These are phyloP conservation scores for Acronicta alni DNA, from an alignment of 2,888 invertebrate genomes.

Conservation along the genomic window DNA sequence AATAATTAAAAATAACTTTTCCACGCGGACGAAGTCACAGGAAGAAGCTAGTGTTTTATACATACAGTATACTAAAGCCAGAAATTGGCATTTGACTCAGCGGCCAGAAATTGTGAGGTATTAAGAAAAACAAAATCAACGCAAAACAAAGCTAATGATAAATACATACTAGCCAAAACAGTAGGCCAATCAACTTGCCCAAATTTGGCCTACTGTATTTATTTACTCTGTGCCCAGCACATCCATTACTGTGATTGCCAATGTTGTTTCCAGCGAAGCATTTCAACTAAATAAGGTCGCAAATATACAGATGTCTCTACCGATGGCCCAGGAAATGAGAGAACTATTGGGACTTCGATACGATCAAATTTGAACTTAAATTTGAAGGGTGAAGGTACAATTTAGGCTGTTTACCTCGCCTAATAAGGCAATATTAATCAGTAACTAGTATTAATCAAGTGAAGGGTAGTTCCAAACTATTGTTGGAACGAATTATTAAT, in stretches of 20 bases:
- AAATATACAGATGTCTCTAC: conserved; percentile 39
- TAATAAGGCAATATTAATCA: conserved; percentile 38
- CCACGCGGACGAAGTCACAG: too few species aligned
- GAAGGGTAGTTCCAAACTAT: conserved; percentile 28
- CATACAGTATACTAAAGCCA: too few species aligned
- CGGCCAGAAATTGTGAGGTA: too few species aligned
- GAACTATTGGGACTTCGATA: conserved; percentile 18
- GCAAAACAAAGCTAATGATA: too few species aligned
- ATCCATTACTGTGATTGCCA: conserved; percentile 53
- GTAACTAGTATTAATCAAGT: conserved; percentile 30
- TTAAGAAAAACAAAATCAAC: too few species aligned
- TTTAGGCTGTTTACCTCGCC: background rate
- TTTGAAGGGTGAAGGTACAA: background rate
- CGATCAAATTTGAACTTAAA: conserved; percentile 29
- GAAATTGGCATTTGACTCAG: background rate
- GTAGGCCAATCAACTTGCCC: background rate
- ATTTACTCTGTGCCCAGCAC: conserved; percentile 17
- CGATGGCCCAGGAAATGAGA: conserved; percentile 28
- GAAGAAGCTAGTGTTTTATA: too few species aligned
- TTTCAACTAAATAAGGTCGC: conserved; percentile 44
- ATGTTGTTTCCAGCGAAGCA: conserved; percentile 38
- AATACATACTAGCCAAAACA: conserved; percentile 5
- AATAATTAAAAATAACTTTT: too few species aligned
- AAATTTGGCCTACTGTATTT: conserved; percentile 13
- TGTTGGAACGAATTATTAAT: conserved; percentile 35